Evolutionary conservation across 2,113 vertebrate genomes (phyloP), one percentile per base, ranked within the genome.

Genomic region (Thunnus maccoyii): DNA sequence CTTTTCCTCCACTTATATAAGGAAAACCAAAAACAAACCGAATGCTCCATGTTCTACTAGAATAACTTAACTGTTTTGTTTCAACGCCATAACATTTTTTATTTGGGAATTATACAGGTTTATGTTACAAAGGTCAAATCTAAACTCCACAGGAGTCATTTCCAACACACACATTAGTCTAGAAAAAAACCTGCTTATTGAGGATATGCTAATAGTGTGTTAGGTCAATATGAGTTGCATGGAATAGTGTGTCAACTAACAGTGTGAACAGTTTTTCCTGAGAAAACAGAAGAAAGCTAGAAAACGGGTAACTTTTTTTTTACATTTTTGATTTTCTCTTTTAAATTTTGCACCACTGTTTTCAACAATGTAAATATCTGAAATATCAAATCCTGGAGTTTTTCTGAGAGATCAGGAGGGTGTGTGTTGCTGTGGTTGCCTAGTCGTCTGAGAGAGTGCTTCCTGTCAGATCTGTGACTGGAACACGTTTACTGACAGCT

Each of bases 381-480:
- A 60, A 61, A 55, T 52, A 11, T 46, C 2, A 69, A 85, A 52
- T 76, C 22, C 54, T 48, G 20, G 20, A 67, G 27, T 56, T 41
- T 47, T 52, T 67, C 46, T 61, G 63, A 30, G 41, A 54, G 52
- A 62, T 78, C 75, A 62, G 47, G 22, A 62, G 27, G 57, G 66
- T 62, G 68, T 36, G 12, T 17, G 15, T 16, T 5, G 18, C 86
- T 41, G 62, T 22, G 72, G 57, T 17, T 56, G 56, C 47, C 11
- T 18, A 4, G 57, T 76, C 51, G 51, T 81, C 57, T 78, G 56
- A 4, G 10, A 13, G 4, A 62, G 18, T 64, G 65, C 48, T 88
- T 91, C 88, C 92, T 89, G 86, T 86, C 51, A 81, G 44, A 76
- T 83, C 64, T 80, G 44, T 50, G 76, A 85, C 76, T 75, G 36